phyloP scores from a whole-genome alignment of 2,888 invertebrate species.

The Escarpia spicata region DNA sequence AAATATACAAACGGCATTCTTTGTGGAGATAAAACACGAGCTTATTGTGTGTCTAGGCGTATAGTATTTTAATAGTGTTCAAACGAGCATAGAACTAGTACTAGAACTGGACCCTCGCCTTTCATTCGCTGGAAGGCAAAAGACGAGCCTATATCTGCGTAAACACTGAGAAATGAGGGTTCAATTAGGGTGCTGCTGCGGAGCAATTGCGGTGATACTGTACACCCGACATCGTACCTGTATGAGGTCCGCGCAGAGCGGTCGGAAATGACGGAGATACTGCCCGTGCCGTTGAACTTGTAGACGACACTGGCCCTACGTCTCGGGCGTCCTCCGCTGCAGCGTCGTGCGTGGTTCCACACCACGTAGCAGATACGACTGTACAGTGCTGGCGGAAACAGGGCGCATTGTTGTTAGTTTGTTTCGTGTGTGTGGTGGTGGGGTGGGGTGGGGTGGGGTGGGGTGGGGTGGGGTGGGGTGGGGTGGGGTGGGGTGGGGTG shows the following conservation, averaged over 20 bases:
- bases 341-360: slow-evolving; percentile 48
- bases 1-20: too few species aligned
- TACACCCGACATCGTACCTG: background rate
- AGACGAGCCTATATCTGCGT: too few species aligned
- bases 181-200: too few species aligned
- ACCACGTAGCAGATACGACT: slow-evolving; percentile 64
- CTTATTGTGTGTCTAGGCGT: too few species aligned
- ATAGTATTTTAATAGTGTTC: too few species aligned
- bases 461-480: slow-evolving; percentile 71
- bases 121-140: too few species aligned
- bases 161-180: too few species aligned
- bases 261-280: slow-evolving; percentile 34
- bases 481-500: slow-evolving; percentile 69
- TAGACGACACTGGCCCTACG: slow-evolving; percentile 30
- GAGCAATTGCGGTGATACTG: too few species aligned
- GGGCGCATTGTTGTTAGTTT: background rate
- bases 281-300: slow-evolving; percentile 40
- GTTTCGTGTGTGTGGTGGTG: background rate
- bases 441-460: background rate
- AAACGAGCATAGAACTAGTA: too few species aligned
- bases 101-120: too few species aligned
- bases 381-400: slow-evolving; percentile 51
- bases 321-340: background rate
- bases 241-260: background rate
- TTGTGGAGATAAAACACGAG: too few species aligned